Evolutionary conservation across 2,113 vertebrate species (phyloP).

Genomic region (Thunnus thynnus): DNA sequence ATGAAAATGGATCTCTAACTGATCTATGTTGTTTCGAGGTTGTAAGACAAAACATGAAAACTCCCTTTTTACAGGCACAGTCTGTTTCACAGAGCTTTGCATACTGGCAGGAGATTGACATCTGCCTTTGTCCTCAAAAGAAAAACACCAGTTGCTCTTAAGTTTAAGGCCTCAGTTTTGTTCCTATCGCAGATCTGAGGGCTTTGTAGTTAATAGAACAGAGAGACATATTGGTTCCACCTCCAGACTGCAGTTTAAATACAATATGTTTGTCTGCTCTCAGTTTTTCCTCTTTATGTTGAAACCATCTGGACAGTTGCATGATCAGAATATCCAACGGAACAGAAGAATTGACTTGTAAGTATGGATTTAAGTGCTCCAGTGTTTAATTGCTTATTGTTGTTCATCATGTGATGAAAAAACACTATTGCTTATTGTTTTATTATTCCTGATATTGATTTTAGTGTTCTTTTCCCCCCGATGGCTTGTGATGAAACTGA

Average conservation of each 20-base stretch:
- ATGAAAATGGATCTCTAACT: too few species aligned
- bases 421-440: too few species aligned
- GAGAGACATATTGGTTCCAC: slow-evolving; percentile 8
- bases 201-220: background rate
- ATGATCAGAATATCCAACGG: background rate
- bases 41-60: too few species aligned
- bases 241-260: slow-evolving; percentile 5
- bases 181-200: background rate
- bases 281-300: background rate
- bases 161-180: background rate
- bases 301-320: slow-evolving; percentile 2
- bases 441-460: too few species aligned
- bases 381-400: background rate
- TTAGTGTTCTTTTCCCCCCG: too few species aligned
- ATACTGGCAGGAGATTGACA: too few species aligned
- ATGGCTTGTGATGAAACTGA: too few species aligned
- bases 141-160: background rate
- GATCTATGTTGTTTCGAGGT: too few species aligned
- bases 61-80: too few species aligned
- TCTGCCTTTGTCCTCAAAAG: too few species aligned
- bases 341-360: background rate
- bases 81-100: too few species aligned
- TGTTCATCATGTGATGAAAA: background rate
- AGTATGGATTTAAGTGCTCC: background rate
- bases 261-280: background rate